Evolutionary conservation across 2,888 invertebrate species (phyloP), one percentile per base, ranked within the genome.

Genomic region (Oligia strigilis): DNA sequence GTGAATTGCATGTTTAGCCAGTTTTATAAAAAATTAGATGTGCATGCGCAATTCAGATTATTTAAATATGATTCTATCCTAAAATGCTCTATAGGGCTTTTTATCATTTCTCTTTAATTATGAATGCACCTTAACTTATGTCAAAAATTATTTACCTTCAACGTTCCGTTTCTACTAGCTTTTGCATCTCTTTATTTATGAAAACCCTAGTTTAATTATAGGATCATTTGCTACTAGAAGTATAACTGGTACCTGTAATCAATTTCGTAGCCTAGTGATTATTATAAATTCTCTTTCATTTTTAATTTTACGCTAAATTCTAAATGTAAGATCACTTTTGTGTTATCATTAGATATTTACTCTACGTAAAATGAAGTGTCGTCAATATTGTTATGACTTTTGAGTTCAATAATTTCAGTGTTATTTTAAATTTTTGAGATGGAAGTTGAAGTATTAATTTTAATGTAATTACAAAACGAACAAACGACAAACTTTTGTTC

Each of bases 61-160:
- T 36, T 64, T 1, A 9, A 76, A 23, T 29, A 52, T 40, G 1
- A 52, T n/a, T 52, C 11, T 58, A n/a, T n/a, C 9, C 0, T 43
- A 23, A 58, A 66, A 62, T 4, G 19, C 17, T 17, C 0, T 13
- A 8, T 0, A 36, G 0, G 6, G 11, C 1, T 60, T 60, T 64
- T 23, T 13, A 13, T n/a, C 0, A 46, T 52, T 69, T 64, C 1
- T 17, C 9, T 52, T 9, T 64, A 77, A 58, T 55, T 78, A 40
- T 65, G 88, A 88, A 81, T 76, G 88, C 81, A 86, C 4, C 72
- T 6, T 23, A 75, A 72, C 46, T 71, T 80, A 88, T 88, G 88
- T 88, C 88, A 88, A 88, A 88, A 88, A 77, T 80, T 66, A 66
- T 67, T 67, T 66, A 52, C 11, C 69, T 13, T 36, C 0, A 13